Percentiles rank a stretch among this genome's conserved stretches.
Evolutionary conservation across 2,888 invertebrate genomes (phyloP).

Genomic region (Autographa pulchrina): DNA sequence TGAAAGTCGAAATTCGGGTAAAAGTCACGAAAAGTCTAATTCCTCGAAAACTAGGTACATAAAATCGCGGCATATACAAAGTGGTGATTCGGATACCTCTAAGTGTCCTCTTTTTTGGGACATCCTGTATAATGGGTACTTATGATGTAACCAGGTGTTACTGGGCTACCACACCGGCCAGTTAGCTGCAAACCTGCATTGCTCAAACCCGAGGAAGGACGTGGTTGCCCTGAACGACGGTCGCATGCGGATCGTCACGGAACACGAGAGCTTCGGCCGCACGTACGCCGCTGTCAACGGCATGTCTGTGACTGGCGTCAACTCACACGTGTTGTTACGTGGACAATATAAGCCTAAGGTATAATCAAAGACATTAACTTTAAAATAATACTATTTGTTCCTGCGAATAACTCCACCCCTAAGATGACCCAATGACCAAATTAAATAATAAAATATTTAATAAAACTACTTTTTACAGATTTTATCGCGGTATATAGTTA

Average conservation of each 20-base stretch:
- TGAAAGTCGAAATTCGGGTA: no score
- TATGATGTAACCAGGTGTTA: constrained; percentile 66
- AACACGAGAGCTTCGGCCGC: constrained; percentile 87
- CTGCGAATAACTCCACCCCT: no score
- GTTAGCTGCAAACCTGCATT: constrained; percentile 93
- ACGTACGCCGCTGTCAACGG: constrained; percentile 76
- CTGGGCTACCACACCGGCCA: constrained; percentile 91
- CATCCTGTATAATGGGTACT: not conserved
- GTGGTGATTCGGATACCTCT: no score
- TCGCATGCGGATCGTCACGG: constrained; percentile 89
- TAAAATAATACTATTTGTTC: no score
- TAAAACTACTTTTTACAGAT: no score
- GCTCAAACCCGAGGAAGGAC: constrained; percentile 85
- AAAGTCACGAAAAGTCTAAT: no score
- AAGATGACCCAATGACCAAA: no score
- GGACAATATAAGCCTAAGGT: constrained; percentile 72
- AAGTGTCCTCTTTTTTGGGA: no score
- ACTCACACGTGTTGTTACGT: constrained; percentile 71
- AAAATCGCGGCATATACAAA: no score
- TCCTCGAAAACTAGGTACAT: no score
- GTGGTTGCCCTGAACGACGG: constrained; percentile 84
- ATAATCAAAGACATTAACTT: not conserved
- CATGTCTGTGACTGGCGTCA: constrained; percentile 71
- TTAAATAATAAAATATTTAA: no score
- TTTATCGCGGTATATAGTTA: no score